These are phyloP conservation scores for Lordiphosa mommai DNA, from an alignment of 1,140 invertebrate genomes.

Conservation along the genomic window DNA sequence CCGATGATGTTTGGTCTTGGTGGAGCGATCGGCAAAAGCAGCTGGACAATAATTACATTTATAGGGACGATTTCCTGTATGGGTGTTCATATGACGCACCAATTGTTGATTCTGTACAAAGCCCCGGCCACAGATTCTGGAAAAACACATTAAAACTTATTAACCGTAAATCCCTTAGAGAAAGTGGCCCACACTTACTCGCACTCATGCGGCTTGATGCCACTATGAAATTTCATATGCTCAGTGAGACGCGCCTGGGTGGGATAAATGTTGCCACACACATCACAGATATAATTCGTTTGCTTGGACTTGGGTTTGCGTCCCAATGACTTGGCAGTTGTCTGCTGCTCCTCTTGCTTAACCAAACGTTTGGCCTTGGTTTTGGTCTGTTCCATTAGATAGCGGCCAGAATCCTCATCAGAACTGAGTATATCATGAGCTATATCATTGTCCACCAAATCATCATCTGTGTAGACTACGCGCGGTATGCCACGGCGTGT, in stretches of 20 bases:
- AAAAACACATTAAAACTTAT: too few relatives aligned
- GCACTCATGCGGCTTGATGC: constrained; percentile 69
- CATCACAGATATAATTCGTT: constrained; percentile 20
- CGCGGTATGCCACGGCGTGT: not conserved
- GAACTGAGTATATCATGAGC: constrained; percentile 23
- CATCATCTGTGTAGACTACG: not conserved
- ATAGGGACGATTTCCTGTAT: constrained; percentile 66
- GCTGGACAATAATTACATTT: constrained; percentile 83
- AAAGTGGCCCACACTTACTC: constrained; percentile 43
- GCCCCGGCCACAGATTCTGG: constrained; percentile 70
- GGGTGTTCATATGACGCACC: constrained; percentile 70
- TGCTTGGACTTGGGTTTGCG: constrained; percentile 27
- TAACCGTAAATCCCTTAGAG: too few relatives aligned
- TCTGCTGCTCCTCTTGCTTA: not conserved
- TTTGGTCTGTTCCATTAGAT: not conserved
- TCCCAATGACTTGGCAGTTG: constrained; percentile 36
- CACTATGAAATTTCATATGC: constrained; percentile 57
- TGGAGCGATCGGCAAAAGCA: constrained; percentile 84
- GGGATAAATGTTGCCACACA: constrained; percentile 54
- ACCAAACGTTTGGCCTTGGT: too few relatives aligned
- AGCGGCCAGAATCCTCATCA: constrained; percentile 23
- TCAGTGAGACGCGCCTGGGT: constrained; percentile 46
- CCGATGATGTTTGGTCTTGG: constrained; percentile 82
- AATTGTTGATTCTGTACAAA: constrained; percentile 66
- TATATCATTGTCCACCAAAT: constrained; percentile 9